Percentiles rank a stretch among this genome's conserved stretches.
Evolutionary conservation across 2,888 invertebrate species (phyloP).

Genomic region (Drosophila fungiperda): DNA sequence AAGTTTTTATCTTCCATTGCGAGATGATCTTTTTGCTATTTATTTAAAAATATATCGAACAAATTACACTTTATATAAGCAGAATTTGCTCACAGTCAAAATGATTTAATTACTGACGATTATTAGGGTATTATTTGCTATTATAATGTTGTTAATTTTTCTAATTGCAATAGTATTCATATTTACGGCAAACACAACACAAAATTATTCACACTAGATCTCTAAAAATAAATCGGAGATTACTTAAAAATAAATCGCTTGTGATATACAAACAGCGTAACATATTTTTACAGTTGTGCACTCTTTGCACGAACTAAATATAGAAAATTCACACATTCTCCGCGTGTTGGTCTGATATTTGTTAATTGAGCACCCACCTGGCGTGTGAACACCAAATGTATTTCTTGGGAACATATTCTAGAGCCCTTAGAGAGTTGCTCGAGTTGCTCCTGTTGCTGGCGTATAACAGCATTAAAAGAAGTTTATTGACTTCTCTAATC

Average conservation of each 20-base stretch:
- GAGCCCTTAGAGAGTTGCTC: constrained; percentile 8
- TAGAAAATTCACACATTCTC: constrained; percentile 52
- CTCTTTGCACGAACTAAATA: constrained; percentile 39
- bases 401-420: constrained; percentile 18
- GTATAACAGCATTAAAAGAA: background rate
- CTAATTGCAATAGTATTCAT: constrained; percentile 2
- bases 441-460: constrained; percentile 14
- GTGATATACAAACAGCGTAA: constrained; percentile 33
- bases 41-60: background rate
- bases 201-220: constrained; percentile 16
- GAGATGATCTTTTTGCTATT: background rate
- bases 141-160: background rate
- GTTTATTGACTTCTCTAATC: constrained; percentile 41
- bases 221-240: constrained; percentile 23
- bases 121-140: background rate
- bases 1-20: background rate
- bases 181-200: background rate
- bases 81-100: background rate
- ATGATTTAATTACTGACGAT: background rate
- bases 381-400: constrained; percentile 28
- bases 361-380: constrained; percentile 48
- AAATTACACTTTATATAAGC: background rate
- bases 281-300: constrained; percentile 44
- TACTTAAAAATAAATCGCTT: constrained; percentile 5
- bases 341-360: constrained; percentile 26